A percentile compares a stretch with the other conserved stretches of the same genome.
Conservation (phyloP, 2,797 vertebrate species). For the Scarus forsteni region DNA sequence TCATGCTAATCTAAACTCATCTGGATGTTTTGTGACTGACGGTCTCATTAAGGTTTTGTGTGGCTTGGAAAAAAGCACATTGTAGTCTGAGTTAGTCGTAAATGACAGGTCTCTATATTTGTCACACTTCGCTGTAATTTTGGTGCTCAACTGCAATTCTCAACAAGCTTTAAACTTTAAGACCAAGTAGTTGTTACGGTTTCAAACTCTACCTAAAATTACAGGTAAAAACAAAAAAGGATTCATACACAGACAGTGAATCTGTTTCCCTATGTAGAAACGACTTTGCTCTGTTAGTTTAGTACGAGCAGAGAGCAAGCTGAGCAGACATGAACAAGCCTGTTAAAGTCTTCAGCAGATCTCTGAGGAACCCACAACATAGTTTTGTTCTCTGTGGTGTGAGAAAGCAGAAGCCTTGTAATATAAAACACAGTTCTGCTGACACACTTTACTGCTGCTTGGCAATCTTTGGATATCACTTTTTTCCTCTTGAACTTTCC, state of each 20-base stretch:
- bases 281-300: slow-evolving; percentile 22
- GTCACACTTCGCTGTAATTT: slow-evolving; percentile 7
- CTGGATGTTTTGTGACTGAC: background rate
- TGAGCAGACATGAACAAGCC: slow-evolving; percentile 38
- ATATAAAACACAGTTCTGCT: slow-evolving; percentile 65
- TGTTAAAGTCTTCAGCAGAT: slow-evolving; percentile 70
- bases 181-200: slow-evolving; percentile 25
- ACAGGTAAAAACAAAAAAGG: too few relatives aligned
- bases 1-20: background rate
- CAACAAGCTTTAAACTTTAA: slow-evolving; percentile 6
- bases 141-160: slow-evolving; percentile 7
- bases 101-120: slow-evolving; percentile 13
- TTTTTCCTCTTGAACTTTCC: background rate
- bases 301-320: slow-evolving; percentile 42
- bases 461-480: background rate
- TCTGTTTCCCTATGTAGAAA: slow-evolving; percentile 26
- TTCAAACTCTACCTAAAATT: slow-evolving; percentile 2
- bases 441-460: slow-evolving; percentile 45
- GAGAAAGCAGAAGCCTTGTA: slow-evolving; percentile 66
- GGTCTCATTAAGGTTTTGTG: slow-evolving; percentile 15
- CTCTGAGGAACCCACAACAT: slow-evolving; percentile 68
- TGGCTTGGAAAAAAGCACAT: background rate
- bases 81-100: slow-evolving; percentile 6
- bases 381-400: slow-evolving; percentile 60
- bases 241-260: slow-evolving; percentile 15